These are phyloP conservation scores for Idris sp. DNA, from an alignment of 1,140 invertebrate species.

Conservation along the genomic window DNA sequence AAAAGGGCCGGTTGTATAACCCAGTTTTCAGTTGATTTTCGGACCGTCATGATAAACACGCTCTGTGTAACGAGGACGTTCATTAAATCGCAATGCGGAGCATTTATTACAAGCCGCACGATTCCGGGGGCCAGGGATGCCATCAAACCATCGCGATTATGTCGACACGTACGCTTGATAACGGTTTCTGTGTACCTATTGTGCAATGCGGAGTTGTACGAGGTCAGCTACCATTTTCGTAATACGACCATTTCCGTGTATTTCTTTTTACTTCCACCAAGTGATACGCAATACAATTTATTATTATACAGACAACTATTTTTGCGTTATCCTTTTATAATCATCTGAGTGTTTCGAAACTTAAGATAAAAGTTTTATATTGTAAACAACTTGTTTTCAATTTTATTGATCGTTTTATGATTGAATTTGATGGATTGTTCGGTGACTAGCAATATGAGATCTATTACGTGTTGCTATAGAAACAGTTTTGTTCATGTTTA, in stretches of 20 bases:
- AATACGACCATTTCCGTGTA: constrained; percentile 49
- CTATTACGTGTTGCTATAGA: too few species aligned
- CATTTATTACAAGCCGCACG: constrained; percentile 52
- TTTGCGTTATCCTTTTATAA: constrained; percentile 13
- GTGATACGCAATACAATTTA: constrained; percentile 16
- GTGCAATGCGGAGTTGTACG: constrained; percentile 19
- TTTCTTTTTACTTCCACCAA: constrained; percentile 44
- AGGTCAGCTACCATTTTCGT: constrained; percentile 44
- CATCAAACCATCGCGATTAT: constrained; percentile 50
- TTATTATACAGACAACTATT: constrained; percentile 6
- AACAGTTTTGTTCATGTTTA: too few species aligned
- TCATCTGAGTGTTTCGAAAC: too few species aligned
- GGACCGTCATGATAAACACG: constrained; percentile 33
- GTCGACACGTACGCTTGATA: constrained; percentile 52
- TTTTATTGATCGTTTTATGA: too few species aligned
- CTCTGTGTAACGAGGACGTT: constrained; percentile 34
- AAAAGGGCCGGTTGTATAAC: background rate
- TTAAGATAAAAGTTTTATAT: too few species aligned
- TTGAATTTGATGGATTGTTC: too few species aligned
- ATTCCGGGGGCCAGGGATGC: constrained; percentile 14
- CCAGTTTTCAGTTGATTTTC: constrained; percentile 33
- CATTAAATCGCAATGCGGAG: constrained; percentile 57
- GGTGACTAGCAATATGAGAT: too few species aligned
- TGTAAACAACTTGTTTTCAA: too few species aligned
- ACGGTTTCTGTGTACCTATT: constrained; percentile 42